phyloP scores from a whole-genome alignment of 2,113 vertebrate species.

The Corydoras sp. region DNA sequence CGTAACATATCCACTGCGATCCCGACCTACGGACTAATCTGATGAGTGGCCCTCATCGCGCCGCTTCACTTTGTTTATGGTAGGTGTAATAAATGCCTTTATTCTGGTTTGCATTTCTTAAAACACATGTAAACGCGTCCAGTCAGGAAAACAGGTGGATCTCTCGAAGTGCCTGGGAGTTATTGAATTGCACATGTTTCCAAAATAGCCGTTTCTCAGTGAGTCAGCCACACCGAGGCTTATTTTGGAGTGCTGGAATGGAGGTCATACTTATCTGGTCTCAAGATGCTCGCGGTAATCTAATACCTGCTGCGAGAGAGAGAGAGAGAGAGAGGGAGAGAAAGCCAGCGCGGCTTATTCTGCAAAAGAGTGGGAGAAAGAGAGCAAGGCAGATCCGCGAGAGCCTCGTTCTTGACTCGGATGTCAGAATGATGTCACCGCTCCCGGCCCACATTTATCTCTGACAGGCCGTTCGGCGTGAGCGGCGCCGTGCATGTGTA shows the following conservation, averaged over 20 bases:
- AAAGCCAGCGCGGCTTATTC: not conserved
- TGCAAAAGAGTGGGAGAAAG: not conserved
- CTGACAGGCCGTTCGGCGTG: not conserved
- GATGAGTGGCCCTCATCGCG: too few species aligned
- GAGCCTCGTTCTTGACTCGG: slow-evolving; percentile 26
- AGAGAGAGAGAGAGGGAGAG: not conserved
- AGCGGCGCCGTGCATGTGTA: too few species aligned
- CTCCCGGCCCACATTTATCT: slow-evolving; percentile 26
- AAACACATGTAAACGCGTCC: too few species aligned
- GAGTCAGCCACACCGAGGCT: slow-evolving; percentile 15
- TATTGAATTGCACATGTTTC: not conserved
- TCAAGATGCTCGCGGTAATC: slow-evolving; percentile 10
- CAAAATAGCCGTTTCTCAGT: slow-evolving; percentile 17
- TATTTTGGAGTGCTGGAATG: slow-evolving; percentile 12
- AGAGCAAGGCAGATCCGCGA: slow-evolving; percentile 7
- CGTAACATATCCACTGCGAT: too few species aligned
- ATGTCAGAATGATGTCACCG: slow-evolving; percentile 34
- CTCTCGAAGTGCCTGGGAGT: too few species aligned
- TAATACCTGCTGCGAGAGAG: slow-evolving; percentile 3
- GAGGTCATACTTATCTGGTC: slow-evolving; percentile 14
- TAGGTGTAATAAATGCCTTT: too few species aligned
- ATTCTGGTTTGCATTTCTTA: too few species aligned
- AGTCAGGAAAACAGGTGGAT: too few species aligned
- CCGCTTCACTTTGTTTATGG: too few species aligned
- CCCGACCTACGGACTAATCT: too few species aligned